phyloP scores from a whole-genome alignment of 30 jellyfish, hydroid and myxozoan genomes.

The Cassiopea andromeda region DNA sequence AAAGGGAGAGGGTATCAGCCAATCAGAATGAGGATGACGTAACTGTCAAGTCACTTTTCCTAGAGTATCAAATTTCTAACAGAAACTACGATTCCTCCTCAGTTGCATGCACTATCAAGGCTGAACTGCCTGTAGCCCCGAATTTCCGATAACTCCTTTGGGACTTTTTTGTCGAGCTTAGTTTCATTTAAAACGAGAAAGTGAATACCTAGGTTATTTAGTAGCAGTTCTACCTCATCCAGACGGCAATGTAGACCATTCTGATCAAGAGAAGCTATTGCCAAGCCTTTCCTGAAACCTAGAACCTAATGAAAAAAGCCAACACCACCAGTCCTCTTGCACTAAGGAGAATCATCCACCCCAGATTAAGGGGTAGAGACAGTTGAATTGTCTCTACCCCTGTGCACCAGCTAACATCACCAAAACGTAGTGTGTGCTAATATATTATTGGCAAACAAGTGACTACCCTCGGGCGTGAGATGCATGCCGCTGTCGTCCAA shows the following conservation, averaged over 20 bases:
- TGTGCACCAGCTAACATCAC: neutral
- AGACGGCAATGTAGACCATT: neutral
- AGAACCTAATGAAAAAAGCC: neutral
- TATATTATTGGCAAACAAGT: slow-evolving; percentile 6
- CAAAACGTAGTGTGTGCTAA: neutral
- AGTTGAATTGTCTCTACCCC: neutral
- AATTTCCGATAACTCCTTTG: neutral
- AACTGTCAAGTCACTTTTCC: too few relatives aligned
- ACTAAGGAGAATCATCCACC: neutral
- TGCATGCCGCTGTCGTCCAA: slow-evolving; percentile 24
- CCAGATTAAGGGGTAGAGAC: neutral
- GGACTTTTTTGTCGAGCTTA: neutral
- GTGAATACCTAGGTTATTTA: neutral
- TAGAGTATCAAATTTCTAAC: neutral
- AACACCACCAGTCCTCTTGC: neutral
- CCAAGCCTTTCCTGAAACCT: slow-evolving; percentile 10
- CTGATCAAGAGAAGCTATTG: neutral
- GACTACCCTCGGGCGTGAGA: slow-evolving; percentile 37
- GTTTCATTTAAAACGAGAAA: neutral
- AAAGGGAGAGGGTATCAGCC: too few relatives aligned
- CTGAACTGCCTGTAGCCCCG: neutral
- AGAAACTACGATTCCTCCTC: neutral
- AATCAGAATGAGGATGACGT: too few relatives aligned
- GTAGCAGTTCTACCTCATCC: neutral
- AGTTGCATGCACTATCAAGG: neutral